Percentiles rank a stretch among this genome's conserved stretches.
Evolutionary conservation across 2,113 vertebrate species (phyloP).

Genomic region (Sprattus sprattus): DNA sequence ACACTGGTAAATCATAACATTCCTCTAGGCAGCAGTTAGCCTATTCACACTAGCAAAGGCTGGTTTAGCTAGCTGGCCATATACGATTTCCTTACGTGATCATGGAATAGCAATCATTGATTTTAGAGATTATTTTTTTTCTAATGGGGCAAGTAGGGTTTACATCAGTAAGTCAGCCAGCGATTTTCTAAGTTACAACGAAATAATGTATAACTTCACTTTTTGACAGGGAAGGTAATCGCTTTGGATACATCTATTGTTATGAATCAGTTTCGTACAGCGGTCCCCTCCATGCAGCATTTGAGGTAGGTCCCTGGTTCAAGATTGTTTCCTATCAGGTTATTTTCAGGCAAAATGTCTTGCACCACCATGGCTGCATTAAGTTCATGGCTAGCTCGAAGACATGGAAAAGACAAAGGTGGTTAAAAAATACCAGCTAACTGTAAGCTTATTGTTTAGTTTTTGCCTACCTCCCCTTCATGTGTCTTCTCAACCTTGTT

Average conservation of each 20-base stretch:
- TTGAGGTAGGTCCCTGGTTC: constrained; percentile 52
- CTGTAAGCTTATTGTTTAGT: background rate
- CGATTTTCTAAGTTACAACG: background rate
- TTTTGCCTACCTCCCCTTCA: background rate
- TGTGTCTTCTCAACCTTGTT: constrained; percentile 21
- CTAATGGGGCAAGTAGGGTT: background rate
- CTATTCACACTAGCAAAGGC: background rate
- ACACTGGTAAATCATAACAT: constrained; percentile 56
- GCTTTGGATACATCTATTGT: constrained; percentile 74
- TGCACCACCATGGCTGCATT: too few relatives aligned
- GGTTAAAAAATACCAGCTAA: background rate
- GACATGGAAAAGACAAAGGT: background rate
- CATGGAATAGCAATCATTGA: too few relatives aligned
- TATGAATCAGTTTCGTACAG: constrained; percentile 73
- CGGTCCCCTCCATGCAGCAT: constrained; percentile 45
- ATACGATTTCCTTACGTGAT: too few relatives aligned
- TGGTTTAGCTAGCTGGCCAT: background rate
- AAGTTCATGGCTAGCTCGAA: background rate
- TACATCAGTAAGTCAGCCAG: background rate
- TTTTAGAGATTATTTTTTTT: too few relatives aligned
- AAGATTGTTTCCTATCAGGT: background rate
- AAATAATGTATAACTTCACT: constrained; percentile 26
- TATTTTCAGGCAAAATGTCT: too few relatives aligned
- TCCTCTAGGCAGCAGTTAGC: background rate
- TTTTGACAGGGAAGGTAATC: constrained; percentile 65